Evolutionary conservation across 2,797 vertebrate species (phyloP), one percentile per base, ranked within the genome.

Genomic region (Steatocranus sp.): DNA sequence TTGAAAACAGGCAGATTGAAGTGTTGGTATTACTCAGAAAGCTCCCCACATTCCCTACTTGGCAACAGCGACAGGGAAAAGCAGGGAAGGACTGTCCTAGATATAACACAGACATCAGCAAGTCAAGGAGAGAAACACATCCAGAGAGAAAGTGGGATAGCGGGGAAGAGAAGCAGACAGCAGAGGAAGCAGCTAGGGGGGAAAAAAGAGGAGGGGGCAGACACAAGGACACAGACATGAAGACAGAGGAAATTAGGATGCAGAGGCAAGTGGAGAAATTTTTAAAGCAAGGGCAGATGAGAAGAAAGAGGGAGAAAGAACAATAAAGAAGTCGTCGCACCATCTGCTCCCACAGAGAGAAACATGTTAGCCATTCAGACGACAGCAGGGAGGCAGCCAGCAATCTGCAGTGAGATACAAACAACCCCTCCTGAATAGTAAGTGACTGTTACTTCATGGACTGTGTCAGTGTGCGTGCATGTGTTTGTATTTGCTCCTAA

Each of bases 341-440:
- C 92, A 89, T 91, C 89, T 86, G 88, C 85, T 88, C 85, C 88
- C 43, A 49, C 81, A 73, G 88, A 87, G 84, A 27, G 61, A 86
- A 90, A 68, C 81, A 83, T 83, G 86, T 88, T 87, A 53, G 83
- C 43, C 38, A 54, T 81, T 83, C 80, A 85, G 83, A 88, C 11
- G 15, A 74, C 78, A 84, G 82, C 82, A 56, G 50, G 68, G 87
- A 83, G 49, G 78, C 87, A 90, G 89, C 74, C 18, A 36, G 54
- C 27, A 25, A 86, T 85, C 88, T 83, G 90, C 91, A 88, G 86
- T 74, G 51, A 91, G 88, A 90, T 51, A 70, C 80, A 75, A 49
- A 73, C 80, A 76, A 75, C 53, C 74, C 82, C 50, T 77, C 53
- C 83, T 92, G 88, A 91, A 91, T 92, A 92, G 93, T 93, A 89